Conservation (phyloP, 1,140 invertebrate species). For the Drosophila simulans region DNA sequence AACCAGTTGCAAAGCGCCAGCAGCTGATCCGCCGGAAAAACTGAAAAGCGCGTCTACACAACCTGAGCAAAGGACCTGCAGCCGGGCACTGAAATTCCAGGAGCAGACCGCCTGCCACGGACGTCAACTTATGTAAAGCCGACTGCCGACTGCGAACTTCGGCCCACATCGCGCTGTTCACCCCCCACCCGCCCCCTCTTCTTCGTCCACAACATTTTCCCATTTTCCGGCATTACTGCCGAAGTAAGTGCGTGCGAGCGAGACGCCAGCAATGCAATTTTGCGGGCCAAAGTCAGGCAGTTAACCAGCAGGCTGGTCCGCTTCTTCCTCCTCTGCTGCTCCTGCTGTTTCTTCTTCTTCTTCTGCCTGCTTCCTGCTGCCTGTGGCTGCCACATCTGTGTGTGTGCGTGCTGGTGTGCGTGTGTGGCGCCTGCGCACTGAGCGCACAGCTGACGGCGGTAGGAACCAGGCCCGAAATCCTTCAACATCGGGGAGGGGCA, state of each 20-base stretch:
- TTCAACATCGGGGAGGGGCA: background rate
- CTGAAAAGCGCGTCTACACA: slow-evolving; percentile 49
- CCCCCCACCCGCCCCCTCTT: too few relatives aligned
- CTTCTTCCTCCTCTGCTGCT: background rate
- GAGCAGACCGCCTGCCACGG: slow-evolving; percentile 38
- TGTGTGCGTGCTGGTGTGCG: slow-evolving; percentile 14
- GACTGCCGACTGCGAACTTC: slow-evolving; percentile 24
- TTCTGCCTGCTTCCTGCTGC: slow-evolving; percentile 14
- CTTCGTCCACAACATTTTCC: background rate
- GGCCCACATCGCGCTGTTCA: background rate
- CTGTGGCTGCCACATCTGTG: slow-evolving; percentile 14
- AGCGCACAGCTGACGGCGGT: slow-evolving; percentile 50
- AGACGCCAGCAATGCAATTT: slow-evolving; percentile 77
- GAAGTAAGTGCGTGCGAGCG: slow-evolving; percentile 62
- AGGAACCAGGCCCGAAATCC: slow-evolving; percentile 8
- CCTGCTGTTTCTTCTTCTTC: slow-evolving; percentile 6
- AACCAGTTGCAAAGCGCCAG: slow-evolving; percentile 68
- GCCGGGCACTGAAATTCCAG: slow-evolving; percentile 70
- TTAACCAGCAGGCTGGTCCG: slow-evolving; percentile 43
- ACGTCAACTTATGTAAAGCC: slow-evolving; percentile 80
- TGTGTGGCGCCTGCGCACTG: slow-evolving; percentile 55
- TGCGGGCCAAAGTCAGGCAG: slow-evolving; percentile 63
- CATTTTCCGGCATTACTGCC: slow-evolving; percentile 70
- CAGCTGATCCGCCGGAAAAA: slow-evolving; percentile 63
- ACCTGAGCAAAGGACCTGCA: slow-evolving; percentile 79